Base-by-base conservation (phyloP, 2,888 invertebrate species). In the Julus scandinavius region DNA sequence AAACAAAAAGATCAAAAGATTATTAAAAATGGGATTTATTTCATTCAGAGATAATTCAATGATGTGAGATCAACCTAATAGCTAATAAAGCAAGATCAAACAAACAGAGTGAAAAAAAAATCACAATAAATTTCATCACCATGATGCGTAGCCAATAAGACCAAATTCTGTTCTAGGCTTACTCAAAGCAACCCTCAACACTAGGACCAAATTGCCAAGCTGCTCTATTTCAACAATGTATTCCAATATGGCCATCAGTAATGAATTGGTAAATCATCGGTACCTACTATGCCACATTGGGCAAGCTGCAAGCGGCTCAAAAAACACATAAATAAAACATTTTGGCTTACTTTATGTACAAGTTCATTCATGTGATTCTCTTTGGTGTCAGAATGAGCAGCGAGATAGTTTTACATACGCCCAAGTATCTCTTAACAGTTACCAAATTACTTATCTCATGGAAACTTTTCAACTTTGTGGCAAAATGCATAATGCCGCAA, bases 1-100 rank as follows among this genome's bases (percentile, higher is more conserved):
- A 29, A 38, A 80, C 80, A 80, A 80, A 29, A 45, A 45, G 45
- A 45, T 45, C 80, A 9, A 1, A 80, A 38, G 38, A 40, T 80
- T 80, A 40, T 80, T 80, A 80, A 38, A 80, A 80, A 80, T 29
- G 38, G 72, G 29, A 80, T 80, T 80, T 80, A 80, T 80, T 80
- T 80, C 38, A 80, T 29, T 80, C 80, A 80, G 38, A 80, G 29
- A 29, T 80, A 80, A 80, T 80, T 38, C 80, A 80, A 40, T 80
- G 80, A 29, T 40, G 38, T 40, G 80, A 80, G 80, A 80, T 80
- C 80, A 15, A n/a, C 7, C 38, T 80, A 80, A 38, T 1, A 80
- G 80, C 80, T 15, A 38, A 80, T 38, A 80, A 9, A 38, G 80
- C 80, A 80, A 80, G 38, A 15, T 80, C 38, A 80, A 38, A 38